phyloP scores from a whole-genome alignment of 1,140 invertebrate genomes.

The Yoshiicerus persimilis region DNA sequence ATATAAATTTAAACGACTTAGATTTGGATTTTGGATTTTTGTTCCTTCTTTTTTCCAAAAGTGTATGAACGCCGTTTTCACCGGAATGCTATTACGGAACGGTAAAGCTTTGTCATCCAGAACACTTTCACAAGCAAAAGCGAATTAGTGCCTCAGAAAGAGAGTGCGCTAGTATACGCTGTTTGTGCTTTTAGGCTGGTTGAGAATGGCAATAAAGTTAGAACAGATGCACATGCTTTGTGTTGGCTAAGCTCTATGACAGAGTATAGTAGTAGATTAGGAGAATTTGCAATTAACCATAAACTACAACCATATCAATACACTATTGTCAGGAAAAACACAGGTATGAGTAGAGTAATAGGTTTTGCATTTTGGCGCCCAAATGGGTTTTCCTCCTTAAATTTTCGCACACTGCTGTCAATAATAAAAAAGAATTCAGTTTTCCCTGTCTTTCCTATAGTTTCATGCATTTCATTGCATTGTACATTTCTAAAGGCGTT shows the following conservation, averaged over 20 bases:
- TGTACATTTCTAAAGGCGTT: too few species aligned
- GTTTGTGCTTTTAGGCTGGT: neutral
- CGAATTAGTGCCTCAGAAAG: neutral
- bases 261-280: neutral
- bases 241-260: neutral
- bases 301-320: neutral
- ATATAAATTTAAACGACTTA: constrained; percentile 51
- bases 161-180: neutral
- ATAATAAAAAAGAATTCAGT: too few species aligned
- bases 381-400: too few species aligned
- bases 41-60: constrained; percentile 52
- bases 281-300: neutral
- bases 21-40: constrained; percentile 53
- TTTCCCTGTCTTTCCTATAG: too few species aligned
- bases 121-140: neutral
- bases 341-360: neutral
- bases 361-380: too few species aligned
- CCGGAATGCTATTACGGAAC: constrained; percentile 28
- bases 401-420: too few species aligned
- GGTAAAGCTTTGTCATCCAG: neutral
- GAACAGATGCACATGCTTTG: neutral
- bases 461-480: too few species aligned
- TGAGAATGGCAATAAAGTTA: neutral
- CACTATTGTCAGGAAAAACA: neutral
- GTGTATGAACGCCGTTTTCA: constrained; percentile 52